Evolutionary conservation across 2,113 vertebrate species (phyloP).

Genomic region (Meles meles): DNA sequence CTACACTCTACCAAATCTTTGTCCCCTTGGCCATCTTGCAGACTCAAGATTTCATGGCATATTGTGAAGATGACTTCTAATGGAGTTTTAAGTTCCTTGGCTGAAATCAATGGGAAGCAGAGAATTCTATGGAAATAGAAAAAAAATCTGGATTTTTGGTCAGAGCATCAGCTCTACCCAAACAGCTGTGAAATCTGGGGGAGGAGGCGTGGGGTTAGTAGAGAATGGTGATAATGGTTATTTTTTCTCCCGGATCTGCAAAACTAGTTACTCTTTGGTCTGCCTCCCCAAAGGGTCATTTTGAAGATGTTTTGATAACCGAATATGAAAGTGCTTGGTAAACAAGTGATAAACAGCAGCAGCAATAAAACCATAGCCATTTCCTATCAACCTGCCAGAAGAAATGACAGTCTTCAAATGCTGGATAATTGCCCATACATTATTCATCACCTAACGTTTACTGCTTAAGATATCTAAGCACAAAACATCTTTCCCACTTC

Average conservation of each 20-base stretch:
- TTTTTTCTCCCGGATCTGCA: not conserved
- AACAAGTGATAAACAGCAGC: not conserved
- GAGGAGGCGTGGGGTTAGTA: accelerated
- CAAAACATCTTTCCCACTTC: not conserved
- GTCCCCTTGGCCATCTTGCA: not conserved
- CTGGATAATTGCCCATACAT: not conserved
- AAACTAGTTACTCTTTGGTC: not conserved
- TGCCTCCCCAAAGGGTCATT: not conserved
- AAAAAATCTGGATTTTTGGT: not conserved
- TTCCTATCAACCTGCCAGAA: not conserved
- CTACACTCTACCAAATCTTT: not conserved
- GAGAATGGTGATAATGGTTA: not conserved
- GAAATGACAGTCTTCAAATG: not conserved
- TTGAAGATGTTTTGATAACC: not conserved
- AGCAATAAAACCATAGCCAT: not conserved
- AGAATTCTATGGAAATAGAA: not conserved
- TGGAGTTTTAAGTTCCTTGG: not conserved
- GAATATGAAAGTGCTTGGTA: not conserved
- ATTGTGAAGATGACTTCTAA: not conserved
- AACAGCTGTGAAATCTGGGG: not conserved
- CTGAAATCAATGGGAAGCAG: not conserved
- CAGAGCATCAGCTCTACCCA: not conserved
- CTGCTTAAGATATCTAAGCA: not conserved
- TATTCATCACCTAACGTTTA: not conserved
- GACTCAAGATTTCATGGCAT: not conserved